Evolutionary conservation across 2,888 invertebrate species (phyloP).

Genomic region (Adineta ricciae): DNA sequence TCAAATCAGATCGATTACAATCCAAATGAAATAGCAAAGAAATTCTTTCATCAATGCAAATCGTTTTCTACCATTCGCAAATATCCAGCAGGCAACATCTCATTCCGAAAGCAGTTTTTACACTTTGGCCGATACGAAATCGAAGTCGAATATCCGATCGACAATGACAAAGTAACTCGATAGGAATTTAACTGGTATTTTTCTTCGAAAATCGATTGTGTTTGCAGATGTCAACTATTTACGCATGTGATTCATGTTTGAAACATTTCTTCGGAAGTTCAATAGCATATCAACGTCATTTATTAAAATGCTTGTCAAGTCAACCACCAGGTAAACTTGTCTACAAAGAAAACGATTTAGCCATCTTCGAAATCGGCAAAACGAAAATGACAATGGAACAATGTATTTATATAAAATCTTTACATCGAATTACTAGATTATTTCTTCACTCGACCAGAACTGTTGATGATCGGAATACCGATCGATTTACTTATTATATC

Average conservation of each 20-base stretch:
- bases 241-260: slow-evolving; percentile 6
- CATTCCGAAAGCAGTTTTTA: background rate
- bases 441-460: background rate
- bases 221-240: background rate
- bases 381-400: background rate
- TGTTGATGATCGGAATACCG: background rate
- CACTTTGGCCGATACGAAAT: slow-evolving; percentile 13
- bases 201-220: too few relatives aligned
- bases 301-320: background rate
- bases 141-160: background rate
- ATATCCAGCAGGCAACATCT: background rate
- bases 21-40: background rate
- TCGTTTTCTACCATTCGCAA: background rate
- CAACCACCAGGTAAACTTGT: background rate
- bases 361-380: background rate
- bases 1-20: background rate
- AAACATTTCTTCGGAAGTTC: background rate
- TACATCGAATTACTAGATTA: background rate
- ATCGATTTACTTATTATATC: slow-evolving; percentile 16
- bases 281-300: background rate
- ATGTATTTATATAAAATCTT: background rate
- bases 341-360: background rate
- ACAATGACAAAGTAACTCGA: background rate
- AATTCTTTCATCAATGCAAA: background rate
- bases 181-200: background rate